Evolutionary conservation across 2,888 invertebrate genomes (phyloP), one percentile per base, ranked within the genome.

Genomic region (Chymomyza caudatula): DNA sequence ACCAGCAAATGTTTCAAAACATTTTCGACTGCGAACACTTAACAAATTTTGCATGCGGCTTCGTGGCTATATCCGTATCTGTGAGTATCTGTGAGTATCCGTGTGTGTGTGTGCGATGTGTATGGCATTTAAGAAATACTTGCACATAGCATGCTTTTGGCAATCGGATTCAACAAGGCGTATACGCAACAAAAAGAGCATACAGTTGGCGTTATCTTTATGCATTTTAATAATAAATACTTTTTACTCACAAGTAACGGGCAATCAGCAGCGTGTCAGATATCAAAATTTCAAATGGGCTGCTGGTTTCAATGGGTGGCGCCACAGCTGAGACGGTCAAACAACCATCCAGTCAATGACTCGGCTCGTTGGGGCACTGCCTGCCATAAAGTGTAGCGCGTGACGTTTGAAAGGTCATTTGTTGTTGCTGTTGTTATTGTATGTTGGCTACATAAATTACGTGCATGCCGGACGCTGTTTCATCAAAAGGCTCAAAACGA

Each of bases 401-500:
- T 71, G 71, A 71, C 72, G 67, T 63, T 55, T 47, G 37, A 52
- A 42, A 67, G 67, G 71, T 60, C 71, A 60, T 62, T 68, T 58
- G 8, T 4, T 60, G 25, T 49, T 8, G 47, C 5, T 47, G 17
- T 4, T 43, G 25, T 25, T 43, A 11, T n/a, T 44, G 15, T 44
- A n/a, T 17, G 17, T 11, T 47, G 47, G 29, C 2, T 6, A 47
- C 13, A 19, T 29, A 23, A 25, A 22, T 23, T 53, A 59, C 43
- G 13, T 49, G 20, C 52, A 17, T 44, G 60, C 20, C 44, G 47
- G 61, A 66, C 56, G 47, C 22, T 20, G 69, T 47, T 59, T 63
- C 59, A 20, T 52, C 58, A 67, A 74, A 64, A 57, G 63, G 60
- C 81, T 68, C 66, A 71, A 72, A 67, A 72, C 58, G 68, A 70